Conservation (phyloP, 2,797 vertebrate species). For the Microctenopoma lineatum region DNA sequence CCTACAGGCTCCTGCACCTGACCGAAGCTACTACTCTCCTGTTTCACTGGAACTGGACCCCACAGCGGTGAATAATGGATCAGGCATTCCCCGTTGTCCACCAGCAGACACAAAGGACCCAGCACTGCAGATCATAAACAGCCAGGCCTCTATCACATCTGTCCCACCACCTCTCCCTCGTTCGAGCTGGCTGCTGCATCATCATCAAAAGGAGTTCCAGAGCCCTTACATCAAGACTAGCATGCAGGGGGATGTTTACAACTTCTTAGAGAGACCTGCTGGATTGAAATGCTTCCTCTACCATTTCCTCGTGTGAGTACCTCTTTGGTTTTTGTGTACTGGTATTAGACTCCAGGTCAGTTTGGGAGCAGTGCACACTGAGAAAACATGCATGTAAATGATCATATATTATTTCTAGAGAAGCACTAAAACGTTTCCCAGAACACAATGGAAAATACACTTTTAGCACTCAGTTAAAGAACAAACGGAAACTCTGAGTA, state of each 20-base stretch:
- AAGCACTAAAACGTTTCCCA: not conserved
- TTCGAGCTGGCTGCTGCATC: slow-evolving; percentile 77
- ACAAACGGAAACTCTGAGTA: not conserved
- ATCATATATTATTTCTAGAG: not conserved
- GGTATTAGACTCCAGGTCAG: slow-evolving; percentile 6
- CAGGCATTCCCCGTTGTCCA: slow-evolving; percentile 69
- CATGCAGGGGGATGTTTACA: slow-evolving; percentile 92
- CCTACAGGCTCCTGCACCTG: slow-evolving; percentile 39
- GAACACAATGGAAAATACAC: slow-evolving; percentile 2
- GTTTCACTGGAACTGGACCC: slow-evolving; percentile 85
- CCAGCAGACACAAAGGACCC: slow-evolving; percentile 74
- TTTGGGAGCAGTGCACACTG: slow-evolving; percentile 10
- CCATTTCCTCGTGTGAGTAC: slow-evolving; percentile 94
- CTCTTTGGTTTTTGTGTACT: slow-evolving; percentile 1
- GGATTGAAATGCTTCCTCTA: slow-evolving; percentile 92
- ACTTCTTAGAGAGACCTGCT: slow-evolving; percentile 93
- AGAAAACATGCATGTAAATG: not conserved
- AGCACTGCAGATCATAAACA: slow-evolving; percentile 62
- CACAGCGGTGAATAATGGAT: slow-evolving; percentile 82
- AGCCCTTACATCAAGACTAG: slow-evolving; percentile 87
- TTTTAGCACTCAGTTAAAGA: not conserved
- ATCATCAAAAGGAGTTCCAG: slow-evolving; percentile 79
- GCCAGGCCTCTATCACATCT: slow-evolving; percentile 60
- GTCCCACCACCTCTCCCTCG: slow-evolving; percentile 66
- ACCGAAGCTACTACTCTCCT: slow-evolving; percentile 80